phyloP scores from a whole-genome alignment of 2,797 vertebrate species.

The Anabas testudineus region DNA sequence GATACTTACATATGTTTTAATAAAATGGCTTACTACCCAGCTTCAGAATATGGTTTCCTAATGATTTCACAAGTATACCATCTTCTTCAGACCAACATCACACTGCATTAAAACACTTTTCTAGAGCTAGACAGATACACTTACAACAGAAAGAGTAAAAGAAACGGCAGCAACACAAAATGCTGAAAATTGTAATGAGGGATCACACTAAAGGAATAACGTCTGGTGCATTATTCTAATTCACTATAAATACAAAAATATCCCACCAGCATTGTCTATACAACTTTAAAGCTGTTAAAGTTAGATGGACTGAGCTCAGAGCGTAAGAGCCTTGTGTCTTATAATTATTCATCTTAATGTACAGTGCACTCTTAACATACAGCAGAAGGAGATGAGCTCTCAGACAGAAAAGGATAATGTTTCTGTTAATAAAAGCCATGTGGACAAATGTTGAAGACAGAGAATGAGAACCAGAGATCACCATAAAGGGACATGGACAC shows the following conservation, averaged over 20 bases:
- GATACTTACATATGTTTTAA: slow-evolving; percentile 37
- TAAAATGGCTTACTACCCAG: slow-evolving; percentile 32
- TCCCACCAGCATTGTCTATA: slow-evolving; percentile 86
- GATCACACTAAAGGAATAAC: slow-evolving; percentile 56
- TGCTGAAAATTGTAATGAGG: slow-evolving; percentile 61
- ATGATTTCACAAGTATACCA: slow-evolving; percentile 15
- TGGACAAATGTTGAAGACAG: slow-evolving; percentile 45
- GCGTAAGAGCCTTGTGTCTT: slow-evolving; percentile 23
- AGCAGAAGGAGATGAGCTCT: slow-evolving; percentile 30
- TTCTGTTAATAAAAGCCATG: slow-evolving; percentile 34
- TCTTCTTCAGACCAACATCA: slow-evolving; percentile 38
- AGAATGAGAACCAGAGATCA: slow-evolving; percentile 37
- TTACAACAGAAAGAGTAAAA: slow-evolving; percentile 29
- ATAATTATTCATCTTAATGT: slow-evolving; percentile 11
- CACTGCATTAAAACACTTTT: slow-evolving; percentile 48
- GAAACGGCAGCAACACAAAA: slow-evolving; percentile 58
- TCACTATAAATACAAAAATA: slow-evolving; percentile 92
- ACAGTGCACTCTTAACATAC: slow-evolving; percentile 34
- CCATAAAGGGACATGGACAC: slow-evolving; percentile 31
- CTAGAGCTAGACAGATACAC: slow-evolving; percentile 20
- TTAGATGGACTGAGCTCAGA: slow-evolving; percentile 39
- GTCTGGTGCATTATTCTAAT: slow-evolving; percentile 76
- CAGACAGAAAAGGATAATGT: slow-evolving; percentile 9
- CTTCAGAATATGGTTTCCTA: slow-evolving; percentile 28
- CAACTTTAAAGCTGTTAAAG: slow-evolving; percentile 71